Percentiles rank a stretch among this genome's conserved stretches.
Conservation (phyloP, 2,797 vertebrate genomes). For the Ctenopoma kingsleyae region DNA sequence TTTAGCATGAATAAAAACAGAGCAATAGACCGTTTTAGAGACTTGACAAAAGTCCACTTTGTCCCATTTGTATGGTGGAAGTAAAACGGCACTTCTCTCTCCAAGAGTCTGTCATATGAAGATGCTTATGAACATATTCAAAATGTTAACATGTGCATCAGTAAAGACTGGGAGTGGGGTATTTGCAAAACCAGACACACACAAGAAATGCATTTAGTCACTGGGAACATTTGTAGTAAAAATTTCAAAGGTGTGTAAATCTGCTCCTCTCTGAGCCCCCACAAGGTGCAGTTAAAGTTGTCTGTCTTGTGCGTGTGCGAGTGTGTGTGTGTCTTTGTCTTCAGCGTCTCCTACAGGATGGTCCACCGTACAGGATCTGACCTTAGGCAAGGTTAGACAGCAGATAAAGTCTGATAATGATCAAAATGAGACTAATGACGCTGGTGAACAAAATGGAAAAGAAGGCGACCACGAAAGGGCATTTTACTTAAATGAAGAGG, state of each 20-base stretch:
- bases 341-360: background rate
- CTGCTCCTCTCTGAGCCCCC: background rate
- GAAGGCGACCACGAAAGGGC: background rate
- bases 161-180: background rate
- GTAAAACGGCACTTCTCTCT: too few species aligned
- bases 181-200: background rate
- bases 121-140: background rate
- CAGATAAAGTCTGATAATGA: slow-evolving; percentile 33
- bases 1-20: too few species aligned
- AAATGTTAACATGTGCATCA: background rate
- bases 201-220: background rate
- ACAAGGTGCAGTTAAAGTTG: background rate
- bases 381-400: slow-evolving; percentile 27
- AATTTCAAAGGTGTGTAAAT: background rate
- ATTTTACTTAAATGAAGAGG: slow-evolving; percentile 29
- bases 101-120: too few species aligned
- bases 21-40: too few species aligned
- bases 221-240: background rate
- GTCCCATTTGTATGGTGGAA: too few species aligned
- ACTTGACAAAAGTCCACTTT: too few species aligned
- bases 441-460: slow-evolving; percentile 9
- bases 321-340: background rate
- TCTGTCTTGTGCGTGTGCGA: background rate
- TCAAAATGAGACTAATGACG: slow-evolving; percentile 25
- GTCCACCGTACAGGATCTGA: slow-evolving; percentile 2